Conservation (phyloP, 2,888 invertebrate genomes). For the Drosophila mimetica region DNA sequence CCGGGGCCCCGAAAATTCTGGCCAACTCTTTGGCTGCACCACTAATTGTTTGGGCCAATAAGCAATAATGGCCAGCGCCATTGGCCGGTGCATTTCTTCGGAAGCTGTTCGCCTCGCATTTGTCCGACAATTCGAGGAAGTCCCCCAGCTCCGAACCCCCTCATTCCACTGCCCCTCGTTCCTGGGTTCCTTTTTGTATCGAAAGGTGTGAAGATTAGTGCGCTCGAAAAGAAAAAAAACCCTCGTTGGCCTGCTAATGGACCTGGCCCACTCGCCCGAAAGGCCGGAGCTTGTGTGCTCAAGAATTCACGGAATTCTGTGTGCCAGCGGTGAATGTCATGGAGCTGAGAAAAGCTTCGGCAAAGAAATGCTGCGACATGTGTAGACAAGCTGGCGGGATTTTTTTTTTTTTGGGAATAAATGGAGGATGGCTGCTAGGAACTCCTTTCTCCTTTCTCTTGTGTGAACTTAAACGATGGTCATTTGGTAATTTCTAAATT, state of each 20-base stretch:
- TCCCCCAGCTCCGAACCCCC: background rate
- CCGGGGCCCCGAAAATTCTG: conserved; percentile 51
- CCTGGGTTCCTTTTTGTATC: conserved; percentile 44
- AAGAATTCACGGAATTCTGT: conserved; percentile 65
- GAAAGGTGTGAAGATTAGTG: conserved; percentile 79
- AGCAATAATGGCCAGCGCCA: conserved; percentile 33
- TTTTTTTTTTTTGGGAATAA: conserved; percentile 3
- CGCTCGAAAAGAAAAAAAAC: conserved; percentile 60
- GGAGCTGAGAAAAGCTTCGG: conserved; percentile 21
- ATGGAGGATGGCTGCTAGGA: background rate
- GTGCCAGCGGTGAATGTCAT: conserved; percentile 16
- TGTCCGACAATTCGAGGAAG: conserved; percentile 80
- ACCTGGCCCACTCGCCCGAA: conserved; percentile 33
- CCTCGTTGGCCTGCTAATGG: conserved; percentile 51
- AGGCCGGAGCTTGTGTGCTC: conserved; percentile 32
- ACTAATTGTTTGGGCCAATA: conserved; percentile 71
- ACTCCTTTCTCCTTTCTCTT: conserved; percentile 33
- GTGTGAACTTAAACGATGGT: background rate
- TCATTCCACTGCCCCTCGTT: background rate
- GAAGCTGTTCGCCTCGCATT: conserved; percentile 75
- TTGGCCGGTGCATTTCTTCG: conserved; percentile 69
- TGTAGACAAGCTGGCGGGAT: conserved; percentile 45
- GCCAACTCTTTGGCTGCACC: conserved; percentile 51
- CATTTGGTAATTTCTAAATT: background rate
- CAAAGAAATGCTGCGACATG: conserved; percentile 42